Conservation (phyloP, 2,888 invertebrate genomes). For the Drosophila paranaensis region DNA sequence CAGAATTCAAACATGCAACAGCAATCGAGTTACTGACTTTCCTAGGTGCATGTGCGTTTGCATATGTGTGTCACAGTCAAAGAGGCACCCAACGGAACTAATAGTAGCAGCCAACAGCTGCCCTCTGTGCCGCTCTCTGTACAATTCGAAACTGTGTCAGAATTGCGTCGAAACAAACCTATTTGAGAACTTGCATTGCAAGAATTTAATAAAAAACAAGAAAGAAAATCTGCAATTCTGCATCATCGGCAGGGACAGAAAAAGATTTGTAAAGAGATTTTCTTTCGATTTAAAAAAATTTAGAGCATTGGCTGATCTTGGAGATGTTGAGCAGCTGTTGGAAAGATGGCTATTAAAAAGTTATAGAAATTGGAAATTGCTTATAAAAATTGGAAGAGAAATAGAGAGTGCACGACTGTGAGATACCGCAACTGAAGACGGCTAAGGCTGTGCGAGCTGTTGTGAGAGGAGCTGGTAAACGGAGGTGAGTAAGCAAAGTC, state of each 20-base stretch:
- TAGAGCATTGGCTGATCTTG: background rate
- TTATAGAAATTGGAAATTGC: constrained; percentile 3
- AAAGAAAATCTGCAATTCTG: background rate
- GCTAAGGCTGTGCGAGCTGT: background rate
- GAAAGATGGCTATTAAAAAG: background rate
- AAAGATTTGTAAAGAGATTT: background rate
- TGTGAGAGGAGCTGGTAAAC: background rate
- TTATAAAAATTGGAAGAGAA: background rate
- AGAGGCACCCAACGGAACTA: constrained; percentile 52
- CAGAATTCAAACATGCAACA: constrained; percentile 79
- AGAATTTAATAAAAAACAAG: constrained; percentile 27
- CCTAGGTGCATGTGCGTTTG: constrained; percentile 39
- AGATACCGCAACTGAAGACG: background rate
- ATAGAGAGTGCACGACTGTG: background rate
- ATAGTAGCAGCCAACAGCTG: constrained; percentile 36
- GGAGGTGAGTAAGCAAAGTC: background rate
- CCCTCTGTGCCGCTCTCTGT: constrained; percentile 11
- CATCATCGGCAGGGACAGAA: background rate
- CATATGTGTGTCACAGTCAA: constrained; percentile 62
- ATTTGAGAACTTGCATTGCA: background rate
- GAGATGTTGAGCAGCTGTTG: background rate
- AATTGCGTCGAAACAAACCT: constrained; percentile 47
- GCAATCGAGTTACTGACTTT: constrained; percentile 71
- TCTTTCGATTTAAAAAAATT: constrained; percentile 1
- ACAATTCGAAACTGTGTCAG: constrained; percentile 72